A percentile compares a stretch with the other conserved stretches of the same genome.
Evolutionary conservation across 2,797 vertebrate species (phyloP).

Genomic region (Cottoperca gobio): DNA sequence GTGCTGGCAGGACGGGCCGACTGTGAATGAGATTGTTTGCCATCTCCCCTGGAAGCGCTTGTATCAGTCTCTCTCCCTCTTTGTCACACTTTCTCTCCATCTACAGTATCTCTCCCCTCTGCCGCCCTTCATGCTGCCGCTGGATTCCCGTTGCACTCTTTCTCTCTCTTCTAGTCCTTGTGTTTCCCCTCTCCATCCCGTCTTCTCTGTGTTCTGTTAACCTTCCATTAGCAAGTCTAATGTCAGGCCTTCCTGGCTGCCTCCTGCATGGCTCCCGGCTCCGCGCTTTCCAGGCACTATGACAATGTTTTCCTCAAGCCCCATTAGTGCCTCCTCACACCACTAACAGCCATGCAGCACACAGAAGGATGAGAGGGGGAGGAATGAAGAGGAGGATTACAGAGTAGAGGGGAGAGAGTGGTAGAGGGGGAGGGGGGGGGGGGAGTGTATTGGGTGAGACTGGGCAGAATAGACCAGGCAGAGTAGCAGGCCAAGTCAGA

Average conservation of each 20-base stretch:
- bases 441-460: constrained; percentile 39
- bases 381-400: constrained; percentile 60
- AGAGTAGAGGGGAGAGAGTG: constrained; percentile 26
- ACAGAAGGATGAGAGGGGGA: constrained; percentile 57
- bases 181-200: constrained; percentile 46
- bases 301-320: constrained; percentile 77
- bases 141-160: constrained; percentile 19
- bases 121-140: constrained; percentile 18
- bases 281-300: constrained; percentile 74
- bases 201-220: constrained; percentile 65
- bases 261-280: constrained; percentile 56
- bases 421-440: constrained; percentile 10
- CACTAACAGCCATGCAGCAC: constrained; percentile 70
- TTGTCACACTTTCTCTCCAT: constrained; percentile 19
- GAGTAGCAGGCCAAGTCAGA: constrained; percentile 51
- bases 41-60: constrained; percentile 30
- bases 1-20: constrained; percentile 45
- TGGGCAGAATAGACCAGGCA: constrained; percentile 27
- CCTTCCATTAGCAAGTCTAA: constrained; percentile 71
- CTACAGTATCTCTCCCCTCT: constrained; percentile 3
- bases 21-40: constrained; percentile 47
- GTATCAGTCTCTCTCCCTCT: constrained; percentile 16
- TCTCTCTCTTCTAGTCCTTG: constrained; percentile 49
- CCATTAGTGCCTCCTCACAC: constrained; percentile 73
- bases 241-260: constrained; percentile 58